These are phyloP conservation scores for Mythimna vitellina DNA, from an alignment of 2,888 invertebrate species.

Conservation along the genomic window DNA sequence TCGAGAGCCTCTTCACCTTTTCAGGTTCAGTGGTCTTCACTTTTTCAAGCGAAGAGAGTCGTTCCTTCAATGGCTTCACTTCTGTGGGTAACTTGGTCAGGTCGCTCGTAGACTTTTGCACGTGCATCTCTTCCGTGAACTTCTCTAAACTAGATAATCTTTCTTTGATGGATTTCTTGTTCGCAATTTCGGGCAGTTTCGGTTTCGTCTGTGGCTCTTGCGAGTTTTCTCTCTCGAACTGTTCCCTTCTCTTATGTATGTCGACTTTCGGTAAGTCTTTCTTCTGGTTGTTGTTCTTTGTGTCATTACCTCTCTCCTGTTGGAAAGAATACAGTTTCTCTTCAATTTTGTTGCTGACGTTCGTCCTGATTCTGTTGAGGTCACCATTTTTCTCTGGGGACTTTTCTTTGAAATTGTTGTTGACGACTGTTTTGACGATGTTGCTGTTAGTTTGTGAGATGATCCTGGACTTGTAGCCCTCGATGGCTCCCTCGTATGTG, in stretches of 20 bases:
- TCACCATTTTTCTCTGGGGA: slow-evolving; percentile 86
- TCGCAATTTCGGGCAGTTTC: slow-evolving; percentile 91
- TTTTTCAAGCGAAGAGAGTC: slow-evolving; percentile 92
- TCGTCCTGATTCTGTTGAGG: slow-evolving; percentile 86
- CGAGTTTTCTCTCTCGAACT: slow-evolving; percentile 94
- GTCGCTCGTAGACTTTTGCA: slow-evolving; percentile 86
- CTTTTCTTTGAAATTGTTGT: slow-evolving; percentile 87
- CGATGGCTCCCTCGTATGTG: slow-evolving; percentile 96
- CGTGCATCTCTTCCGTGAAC: slow-evolving; percentile 90
- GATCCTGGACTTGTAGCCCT: slow-evolving; percentile 95
- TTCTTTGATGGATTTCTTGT: slow-evolving; percentile 93
- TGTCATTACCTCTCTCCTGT: slow-evolving; percentile 84
- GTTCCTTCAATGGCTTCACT: slow-evolving; percentile 92
- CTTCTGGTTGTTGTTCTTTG: slow-evolving; percentile 86
- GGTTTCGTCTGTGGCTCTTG: slow-evolving; percentile 88
- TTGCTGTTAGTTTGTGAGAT: slow-evolving; percentile 91
- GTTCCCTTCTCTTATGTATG: slow-evolving; percentile 95
- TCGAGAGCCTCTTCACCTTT: slow-evolving; percentile 85
- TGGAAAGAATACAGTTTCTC: slow-evolving; percentile 92
- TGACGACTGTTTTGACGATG: slow-evolving; percentile 85
- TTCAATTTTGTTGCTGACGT: slow-evolving; percentile 91
- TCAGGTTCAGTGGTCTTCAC: slow-evolving; percentile 86
- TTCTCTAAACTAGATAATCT: slow-evolving; percentile 93
- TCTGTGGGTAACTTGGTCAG: slow-evolving; percentile 90
- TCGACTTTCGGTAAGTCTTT: slow-evolving; percentile 94